Evolutionary conservation across 1,140 invertebrate species (phyloP).

Genomic region (Aphis craccivora): DNA sequence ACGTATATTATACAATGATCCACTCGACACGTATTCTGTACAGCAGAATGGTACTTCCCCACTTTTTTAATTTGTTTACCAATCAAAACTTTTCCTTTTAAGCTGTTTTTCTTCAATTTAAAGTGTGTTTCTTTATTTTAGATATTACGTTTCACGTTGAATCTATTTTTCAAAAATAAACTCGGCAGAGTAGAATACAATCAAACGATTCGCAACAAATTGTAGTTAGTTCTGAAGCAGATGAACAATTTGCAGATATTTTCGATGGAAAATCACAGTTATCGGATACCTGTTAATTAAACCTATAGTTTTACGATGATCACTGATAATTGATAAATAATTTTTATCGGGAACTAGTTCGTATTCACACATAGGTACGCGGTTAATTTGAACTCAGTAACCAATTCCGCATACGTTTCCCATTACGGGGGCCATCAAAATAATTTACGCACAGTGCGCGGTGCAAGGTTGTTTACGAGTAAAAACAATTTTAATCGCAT

Average conservation of each 20-base stretch:
- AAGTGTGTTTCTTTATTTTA: background rate
- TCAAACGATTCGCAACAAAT: too few relatives aligned
- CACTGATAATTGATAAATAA: too few relatives aligned
- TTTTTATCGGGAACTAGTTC: too few relatives aligned
- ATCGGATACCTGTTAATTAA: background rate
- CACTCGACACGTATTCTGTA: too few relatives aligned
- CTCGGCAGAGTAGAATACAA: too few relatives aligned
- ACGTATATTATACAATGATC: too few relatives aligned
- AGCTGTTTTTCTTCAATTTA: too few relatives aligned
- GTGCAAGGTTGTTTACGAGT: background rate
- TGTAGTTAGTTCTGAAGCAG: background rate
- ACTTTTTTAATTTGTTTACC: background rate
- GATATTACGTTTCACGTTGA: background rate
- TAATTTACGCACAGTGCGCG: background rate
- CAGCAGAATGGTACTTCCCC: too few relatives aligned
- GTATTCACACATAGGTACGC: too few relatives aligned
- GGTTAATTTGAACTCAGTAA: background rate
- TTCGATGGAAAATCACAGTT: background rate
- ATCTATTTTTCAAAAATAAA: background rate
- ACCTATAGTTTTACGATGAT: too few relatives aligned
- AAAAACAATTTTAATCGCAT: conserved; percentile 1
- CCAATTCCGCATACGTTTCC: background rate
- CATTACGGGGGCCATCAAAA: background rate
- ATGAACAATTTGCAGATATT: background rate
- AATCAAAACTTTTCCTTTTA: too few relatives aligned